Evolutionary conservation across 2,888 invertebrate species (phyloP).

Genomic region (Teinopalpus imperialis): DNA sequence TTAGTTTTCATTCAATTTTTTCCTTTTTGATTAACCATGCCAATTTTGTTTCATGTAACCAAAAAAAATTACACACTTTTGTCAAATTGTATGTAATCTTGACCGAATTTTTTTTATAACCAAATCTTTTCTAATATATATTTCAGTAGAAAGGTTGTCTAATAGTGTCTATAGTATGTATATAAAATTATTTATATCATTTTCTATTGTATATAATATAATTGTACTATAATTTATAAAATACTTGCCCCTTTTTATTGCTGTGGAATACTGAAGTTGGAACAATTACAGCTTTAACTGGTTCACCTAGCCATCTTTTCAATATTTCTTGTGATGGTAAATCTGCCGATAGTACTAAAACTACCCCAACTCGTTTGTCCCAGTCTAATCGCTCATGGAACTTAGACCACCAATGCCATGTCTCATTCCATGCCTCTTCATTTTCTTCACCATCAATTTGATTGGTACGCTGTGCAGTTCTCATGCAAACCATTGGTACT

Average conservation of each 20-base stretch:
- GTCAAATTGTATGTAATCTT: too few relatives aligned
- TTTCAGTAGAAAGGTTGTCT: too few relatives aligned
- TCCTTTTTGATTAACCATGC: too few relatives aligned
- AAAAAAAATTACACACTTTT: too few relatives aligned
- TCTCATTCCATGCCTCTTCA: conserved; percentile 80
- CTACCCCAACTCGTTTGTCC: conserved; percentile 85
- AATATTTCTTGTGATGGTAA: conserved; percentile 87
- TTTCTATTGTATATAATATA: too few relatives aligned
- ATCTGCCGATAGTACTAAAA: conserved; percentile 91
- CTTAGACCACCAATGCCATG: conserved; percentile 92
- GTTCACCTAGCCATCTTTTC: conserved; percentile 97
- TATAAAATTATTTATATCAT: too few relatives aligned
- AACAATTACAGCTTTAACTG: conserved; percentile 91
- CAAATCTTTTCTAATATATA: too few relatives aligned
- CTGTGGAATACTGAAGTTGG: conserved; percentile 92
- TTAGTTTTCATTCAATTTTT: too few relatives aligned
- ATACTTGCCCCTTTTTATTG: conserved; percentile 94
- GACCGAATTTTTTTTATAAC: too few relatives aligned
- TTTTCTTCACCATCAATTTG: conserved; percentile 61
- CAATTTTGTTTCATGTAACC: too few relatives aligned
- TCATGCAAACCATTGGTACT: conserved; percentile 83
- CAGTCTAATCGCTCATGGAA: conserved; percentile 83
- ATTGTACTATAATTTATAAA: too few relatives aligned
- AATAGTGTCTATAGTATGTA: too few relatives aligned
- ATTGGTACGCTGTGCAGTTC: conserved; percentile 43